Base-by-base conservation (phyloP, 2,113 vertebrate species). In the Solea senegalensis region DNA sequence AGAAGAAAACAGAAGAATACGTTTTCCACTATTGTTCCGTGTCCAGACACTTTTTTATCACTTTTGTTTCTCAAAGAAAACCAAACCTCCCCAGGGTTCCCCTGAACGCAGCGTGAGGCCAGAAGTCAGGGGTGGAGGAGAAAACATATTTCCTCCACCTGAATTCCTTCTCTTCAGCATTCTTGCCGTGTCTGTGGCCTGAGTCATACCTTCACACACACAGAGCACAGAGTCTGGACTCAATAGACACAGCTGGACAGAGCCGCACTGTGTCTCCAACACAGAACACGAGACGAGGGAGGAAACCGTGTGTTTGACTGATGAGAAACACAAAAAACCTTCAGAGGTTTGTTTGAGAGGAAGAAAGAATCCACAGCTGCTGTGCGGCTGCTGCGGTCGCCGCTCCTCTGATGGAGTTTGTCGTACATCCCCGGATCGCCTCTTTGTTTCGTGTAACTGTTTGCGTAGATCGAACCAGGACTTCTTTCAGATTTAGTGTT, bases 181-280 rank as follows among this genome's bases (percentile, higher is more conserved):
- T 91, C 85, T 78, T 72, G 54, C 77, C 75, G 58, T 85, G 41
- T 70, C 81, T 79, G 53, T 40, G 28, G 75, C 43, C 61, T 82
- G 70, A 81, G 67, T 85, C 78, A 73, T 64, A 65, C 74, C 53
- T 59, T 72, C 34, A 34, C 34, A 48, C 11, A 63, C 4, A 15
- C 51, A 58, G 73, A 10, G 75, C 52, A 14, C 16, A 21, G 21
- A 21, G 63, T 85, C 86, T 91, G 90, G 78, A 90, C 80, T 45
- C 65, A 79, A 83, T 86, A 85, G 74, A 63, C 86, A 86, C 88
- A 88, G 80, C 85, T 85, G 89, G 85, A 54, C 27, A 5, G 11
- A 13, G 64, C 54, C 45, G 58, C 28, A 26, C 9, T 50, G 58
- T 82, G 65, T 69, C 48, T 77, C 39, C 50, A 21, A 21, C 21